Conservation (phyloP, 2,888 invertebrate species). For the Esperia sulphurella region DNA sequence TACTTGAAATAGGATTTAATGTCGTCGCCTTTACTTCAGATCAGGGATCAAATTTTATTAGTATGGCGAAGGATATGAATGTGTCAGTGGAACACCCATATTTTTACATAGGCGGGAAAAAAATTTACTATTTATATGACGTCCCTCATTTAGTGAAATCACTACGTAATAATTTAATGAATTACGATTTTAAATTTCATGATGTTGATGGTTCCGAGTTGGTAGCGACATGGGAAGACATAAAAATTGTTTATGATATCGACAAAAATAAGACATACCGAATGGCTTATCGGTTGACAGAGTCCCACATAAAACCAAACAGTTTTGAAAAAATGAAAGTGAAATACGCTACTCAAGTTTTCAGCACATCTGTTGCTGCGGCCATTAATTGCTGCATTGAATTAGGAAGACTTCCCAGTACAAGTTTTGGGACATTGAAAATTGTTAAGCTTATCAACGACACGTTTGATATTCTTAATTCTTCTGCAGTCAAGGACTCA, state of each 20-base stretch:
- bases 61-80: constrained; percentile 3
- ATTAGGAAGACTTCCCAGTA: not conserved
- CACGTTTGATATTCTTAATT: not conserved
- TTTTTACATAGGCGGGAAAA: constrained; percentile 10
- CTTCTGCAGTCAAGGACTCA: not conserved
- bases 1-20: constrained; percentile 6
- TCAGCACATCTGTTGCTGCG: not conserved
- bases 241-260: not conserved
- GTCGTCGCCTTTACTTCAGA: constrained; percentile 7
- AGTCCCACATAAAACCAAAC: constrained; percentile 9
- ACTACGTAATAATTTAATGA: constrained; percentile 11
- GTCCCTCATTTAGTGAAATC: constrained; percentile 11
- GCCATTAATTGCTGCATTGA: not conserved
- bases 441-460: not conserved
- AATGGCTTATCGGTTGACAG: constrained; percentile 1
- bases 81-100: constrained; percentile 8
- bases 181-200: constrained; percentile 7
- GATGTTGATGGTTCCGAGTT: constrained; percentile 3
- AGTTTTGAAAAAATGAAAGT: not conserved
- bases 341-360: not conserved
- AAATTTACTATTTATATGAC: constrained; percentile 15
- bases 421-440: not conserved
- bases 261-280: not conserved
- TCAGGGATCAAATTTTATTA: constrained; percentile 11
- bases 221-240: constrained; percentile 10